Conservation (phyloP, 2,888 invertebrate species). For the Lepidochitona cinerea region DNA sequence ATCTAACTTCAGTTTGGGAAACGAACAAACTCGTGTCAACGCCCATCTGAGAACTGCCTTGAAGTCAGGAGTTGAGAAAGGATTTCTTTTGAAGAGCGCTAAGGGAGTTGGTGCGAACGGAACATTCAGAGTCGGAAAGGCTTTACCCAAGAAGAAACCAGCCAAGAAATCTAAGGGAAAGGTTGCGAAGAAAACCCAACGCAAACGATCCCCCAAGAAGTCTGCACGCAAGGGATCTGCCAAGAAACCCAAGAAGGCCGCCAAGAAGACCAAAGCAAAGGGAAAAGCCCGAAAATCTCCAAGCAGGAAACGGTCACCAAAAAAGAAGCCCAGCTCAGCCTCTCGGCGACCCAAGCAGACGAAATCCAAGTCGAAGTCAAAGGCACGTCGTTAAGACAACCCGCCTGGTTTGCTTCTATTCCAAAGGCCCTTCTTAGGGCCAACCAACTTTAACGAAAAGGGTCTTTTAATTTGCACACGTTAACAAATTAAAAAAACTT, state of each 20-base stretch:
- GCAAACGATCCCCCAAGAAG: constrained; percentile 12
- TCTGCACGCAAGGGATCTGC: background rate
- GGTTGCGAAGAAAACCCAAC: constrained; percentile 33
- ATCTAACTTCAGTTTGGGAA: constrained; percentile 59
- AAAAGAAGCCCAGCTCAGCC: background rate
- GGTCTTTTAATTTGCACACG: background rate
- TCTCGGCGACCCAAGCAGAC: background rate
- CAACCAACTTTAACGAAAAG: background rate
- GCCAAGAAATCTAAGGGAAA: constrained; percentile 40
- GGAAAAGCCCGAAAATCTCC: background rate
- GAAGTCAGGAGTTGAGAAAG: constrained; percentile 50
- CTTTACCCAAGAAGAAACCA: constrained; percentile 15
- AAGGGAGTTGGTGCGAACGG: constrained; percentile 33
- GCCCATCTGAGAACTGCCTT: constrained; percentile 57
- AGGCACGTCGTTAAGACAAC: background rate
- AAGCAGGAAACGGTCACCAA: background rate
- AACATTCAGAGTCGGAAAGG: constrained; percentile 33
- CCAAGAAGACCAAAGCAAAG: background rate
- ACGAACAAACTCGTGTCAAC: constrained; percentile 39
- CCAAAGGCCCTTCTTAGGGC: background rate
- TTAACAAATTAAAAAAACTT: too few relatives aligned
- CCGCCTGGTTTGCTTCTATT: background rate
- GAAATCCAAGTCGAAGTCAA: background rate
- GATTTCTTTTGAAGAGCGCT: constrained; percentile 51
- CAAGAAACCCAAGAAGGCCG: background rate